Evolutionary conservation across 1,140 invertebrate species (phyloP), one percentile per base, ranked within the genome.

Genomic region (Helicoverpa zea): DNA sequence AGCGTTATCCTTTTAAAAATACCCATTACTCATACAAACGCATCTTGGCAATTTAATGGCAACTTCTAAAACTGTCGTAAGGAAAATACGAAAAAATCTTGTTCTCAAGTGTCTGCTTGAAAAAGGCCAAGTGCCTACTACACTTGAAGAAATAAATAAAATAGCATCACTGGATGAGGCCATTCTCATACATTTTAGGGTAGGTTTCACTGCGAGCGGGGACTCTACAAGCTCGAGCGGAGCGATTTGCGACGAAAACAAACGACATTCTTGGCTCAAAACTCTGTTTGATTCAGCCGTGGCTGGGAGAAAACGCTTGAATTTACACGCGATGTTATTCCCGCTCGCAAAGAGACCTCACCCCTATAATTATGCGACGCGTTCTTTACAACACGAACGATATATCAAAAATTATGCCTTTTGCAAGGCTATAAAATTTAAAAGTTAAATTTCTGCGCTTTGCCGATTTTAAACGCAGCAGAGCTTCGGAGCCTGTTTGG

Each of bases 401-500:
- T 89, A 87, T 83, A 88, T 90, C 87, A 89, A 87, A 83, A 87
- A 84, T 89, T 86, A 90, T 90, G 87, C 87, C 86, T 85, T 81
- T 84, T 61, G 80, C 68, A 70, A 77, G 80, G 84, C 88, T 83
- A 88, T 90, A 89, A 89, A 88, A 90, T 90, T 89, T 90, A 85
- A 87, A 90, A 90, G 84, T 90, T 72, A 89, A 88, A 90, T 88
- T 84, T 85, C 77, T 81, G 83, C 79, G 84, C 81, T 64, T 77
- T 77, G 63, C 76, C 68, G 58, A 76, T 82, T 81, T 80, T 61
- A 82, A 77, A 73, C 66, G 73, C 61, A 23, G 63, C 30, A 52
- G 29, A 49, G 47, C 68, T 49, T 49, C 61, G 73, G 58, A 14
- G 35, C 35, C 12, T 5, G n/a, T n/a, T 75, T 59, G 56, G 56